phyloP scores from a whole-genome alignment of 2,888 invertebrate genomes.

The Agelastica alni region DNA sequence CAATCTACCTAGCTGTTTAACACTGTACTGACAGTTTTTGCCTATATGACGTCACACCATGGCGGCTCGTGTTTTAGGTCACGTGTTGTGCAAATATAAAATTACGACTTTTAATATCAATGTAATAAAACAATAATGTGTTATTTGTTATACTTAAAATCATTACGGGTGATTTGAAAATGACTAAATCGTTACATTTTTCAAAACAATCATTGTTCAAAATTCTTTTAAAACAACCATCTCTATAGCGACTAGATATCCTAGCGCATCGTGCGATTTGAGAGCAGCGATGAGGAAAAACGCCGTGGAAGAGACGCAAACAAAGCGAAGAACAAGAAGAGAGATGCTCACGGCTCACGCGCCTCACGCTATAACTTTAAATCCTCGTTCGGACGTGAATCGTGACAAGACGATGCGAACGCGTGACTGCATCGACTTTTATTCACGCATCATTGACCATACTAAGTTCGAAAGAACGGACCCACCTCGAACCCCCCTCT shows the following conservation, averaged over 20 bases:
- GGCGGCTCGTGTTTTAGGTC: too few relatives aligned
- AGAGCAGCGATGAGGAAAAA: slow-evolving; percentile 27
- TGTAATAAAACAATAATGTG: too few relatives aligned
- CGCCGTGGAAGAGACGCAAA: slow-evolving; percentile 13
- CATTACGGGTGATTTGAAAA: too few relatives aligned
- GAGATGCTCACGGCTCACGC: slow-evolving; percentile 20
- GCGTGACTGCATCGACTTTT: slow-evolving; percentile 45
- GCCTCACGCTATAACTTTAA: slow-evolving; percentile 15
- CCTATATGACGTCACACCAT: too few relatives aligned
- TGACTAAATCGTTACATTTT: too few relatives aligned
- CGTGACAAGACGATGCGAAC: slow-evolving; percentile 44
- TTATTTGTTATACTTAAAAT: too few relatives aligned
- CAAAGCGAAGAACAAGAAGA: slow-evolving; percentile 13
- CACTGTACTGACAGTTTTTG: too few relatives aligned
- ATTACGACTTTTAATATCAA: too few relatives aligned
- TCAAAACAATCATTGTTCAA: too few relatives aligned
- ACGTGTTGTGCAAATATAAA: too few relatives aligned
- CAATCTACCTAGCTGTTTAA: too few relatives aligned
- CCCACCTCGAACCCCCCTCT: slow-evolving; percentile 11
- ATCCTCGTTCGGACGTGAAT: slow-evolving; percentile 25
- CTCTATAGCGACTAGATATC: not conserved
- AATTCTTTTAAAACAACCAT: not conserved
- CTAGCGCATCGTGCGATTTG: slow-evolving; percentile 27
- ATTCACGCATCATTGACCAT: slow-evolving; percentile 45
- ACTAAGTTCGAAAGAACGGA: slow-evolving; percentile 31